phyloP scores from a whole-genome alignment of 30 jellyfish, hydroid and myxozoan species.

The Euphysa ruthae region DNA sequence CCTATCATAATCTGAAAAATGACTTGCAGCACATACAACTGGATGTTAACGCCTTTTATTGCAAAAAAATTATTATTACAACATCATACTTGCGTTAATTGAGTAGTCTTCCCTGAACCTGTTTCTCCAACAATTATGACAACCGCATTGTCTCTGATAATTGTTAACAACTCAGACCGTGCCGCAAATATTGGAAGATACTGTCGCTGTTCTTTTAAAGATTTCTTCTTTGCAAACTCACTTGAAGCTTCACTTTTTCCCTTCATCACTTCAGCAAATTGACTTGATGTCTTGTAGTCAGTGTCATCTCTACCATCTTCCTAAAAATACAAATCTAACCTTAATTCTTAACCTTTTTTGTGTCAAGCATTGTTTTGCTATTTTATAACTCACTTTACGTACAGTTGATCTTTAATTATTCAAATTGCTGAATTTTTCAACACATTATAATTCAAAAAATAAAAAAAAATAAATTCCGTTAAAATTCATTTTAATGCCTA shows the following conservation, averaged over 20 bases:
- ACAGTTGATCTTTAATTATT: too few species aligned
- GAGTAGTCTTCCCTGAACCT: conserved; percentile 98
- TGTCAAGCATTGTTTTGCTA: too few species aligned
- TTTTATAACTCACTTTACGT: too few species aligned
- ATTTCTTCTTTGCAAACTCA: conserved; percentile 60
- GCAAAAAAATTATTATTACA: not conserved
- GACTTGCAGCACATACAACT: too few species aligned
- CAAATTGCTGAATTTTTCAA: too few species aligned
- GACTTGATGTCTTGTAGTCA: conserved; percentile 71
- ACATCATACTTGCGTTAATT: conserved; percentile 70
- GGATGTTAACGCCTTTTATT: too few species aligned
- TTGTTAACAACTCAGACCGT: conserved; percentile 73
- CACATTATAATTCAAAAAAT: too few species aligned
- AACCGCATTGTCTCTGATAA: conserved; percentile 73
- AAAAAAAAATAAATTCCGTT: too few species aligned
- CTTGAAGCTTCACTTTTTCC: conserved; percentile 70
- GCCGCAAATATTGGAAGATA: conserved; percentile 87
- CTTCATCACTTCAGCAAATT: conserved; percentile 63
- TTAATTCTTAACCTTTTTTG: too few species aligned
- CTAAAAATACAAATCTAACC: not conserved
- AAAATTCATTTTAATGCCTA: too few species aligned
- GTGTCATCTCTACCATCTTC: conserved; percentile 31
- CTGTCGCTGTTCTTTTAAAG: conserved; percentile 79
- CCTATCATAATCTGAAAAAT: too few species aligned
- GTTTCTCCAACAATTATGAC: conserved; percentile 95